phyloP scores from a whole-genome alignment of 1,140 invertebrate genomes.

The Chionoecetes opilio region DNA sequence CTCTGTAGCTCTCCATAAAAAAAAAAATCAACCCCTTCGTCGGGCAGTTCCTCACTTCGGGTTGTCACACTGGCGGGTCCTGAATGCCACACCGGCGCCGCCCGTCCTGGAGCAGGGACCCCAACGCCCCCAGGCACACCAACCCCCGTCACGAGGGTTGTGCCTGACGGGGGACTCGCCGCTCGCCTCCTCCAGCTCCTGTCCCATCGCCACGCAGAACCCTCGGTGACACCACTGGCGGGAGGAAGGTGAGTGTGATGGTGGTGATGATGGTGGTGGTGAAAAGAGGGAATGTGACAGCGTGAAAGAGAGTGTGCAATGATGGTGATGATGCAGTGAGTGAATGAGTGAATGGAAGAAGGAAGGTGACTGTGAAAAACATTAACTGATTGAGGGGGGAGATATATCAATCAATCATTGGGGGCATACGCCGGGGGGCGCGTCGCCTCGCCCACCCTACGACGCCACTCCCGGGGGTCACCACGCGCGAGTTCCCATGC shows the following conservation, averaged over 20 bases:
- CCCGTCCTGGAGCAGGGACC: slow-evolving; percentile 88
- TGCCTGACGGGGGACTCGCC: slow-evolving; percentile 80
- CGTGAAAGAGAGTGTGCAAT: neutral
- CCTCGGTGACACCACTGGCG: slow-evolving; percentile 89
- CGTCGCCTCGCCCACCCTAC: no score
- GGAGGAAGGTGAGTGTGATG: neutral
- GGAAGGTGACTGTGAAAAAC: neutral
- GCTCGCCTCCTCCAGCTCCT: slow-evolving; percentile 81
- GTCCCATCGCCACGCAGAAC: slow-evolving; percentile 86
- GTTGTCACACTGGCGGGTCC: slow-evolving; percentile 87
- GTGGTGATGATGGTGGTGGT: neutral
- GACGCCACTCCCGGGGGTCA: no score
- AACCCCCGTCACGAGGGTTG: slow-evolving; percentile 86
- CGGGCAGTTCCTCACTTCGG: slow-evolving; percentile 82
- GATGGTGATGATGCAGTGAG: neutral
- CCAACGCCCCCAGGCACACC: slow-evolving; percentile 88
- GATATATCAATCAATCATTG: no score
- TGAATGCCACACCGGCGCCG: slow-evolving; percentile 87
- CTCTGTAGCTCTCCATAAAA: no score
- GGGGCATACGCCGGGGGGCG: no score
- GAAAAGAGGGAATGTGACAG: neutral
- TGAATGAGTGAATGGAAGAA: neutral
- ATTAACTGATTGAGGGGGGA: neutral
- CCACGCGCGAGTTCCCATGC: no score
- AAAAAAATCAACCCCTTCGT: no score